phyloP scores from a whole-genome alignment of 2,113 vertebrate species.

The Nymphicus hollandicus region DNA sequence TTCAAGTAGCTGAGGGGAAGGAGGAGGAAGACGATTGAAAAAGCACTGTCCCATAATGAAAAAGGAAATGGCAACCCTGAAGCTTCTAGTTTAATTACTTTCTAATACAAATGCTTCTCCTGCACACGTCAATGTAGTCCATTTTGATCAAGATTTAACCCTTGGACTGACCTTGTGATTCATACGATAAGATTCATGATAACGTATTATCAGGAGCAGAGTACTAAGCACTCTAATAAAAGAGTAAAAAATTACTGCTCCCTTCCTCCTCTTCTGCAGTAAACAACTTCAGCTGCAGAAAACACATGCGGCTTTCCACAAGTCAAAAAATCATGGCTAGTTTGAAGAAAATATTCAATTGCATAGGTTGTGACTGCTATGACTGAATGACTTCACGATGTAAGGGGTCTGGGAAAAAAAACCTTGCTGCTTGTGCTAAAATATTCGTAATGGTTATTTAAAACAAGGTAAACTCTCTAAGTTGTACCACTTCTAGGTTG shows the following conservation, averaged over 20 bases:
- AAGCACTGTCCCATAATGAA: neutral
- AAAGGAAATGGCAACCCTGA: neutral
- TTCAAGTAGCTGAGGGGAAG: neutral
- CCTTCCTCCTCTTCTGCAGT: neutral
- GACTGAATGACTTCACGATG: neutral
- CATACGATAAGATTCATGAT: neutral
- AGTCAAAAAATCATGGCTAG: neutral
- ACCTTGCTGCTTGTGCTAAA: neutral
- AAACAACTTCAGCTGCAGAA: neutral
- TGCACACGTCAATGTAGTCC: no score
- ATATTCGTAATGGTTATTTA: neutral
- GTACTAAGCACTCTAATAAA: neutral
- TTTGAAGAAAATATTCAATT: neutral
- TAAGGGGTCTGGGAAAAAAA: neutral
- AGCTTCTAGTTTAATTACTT: neutral
- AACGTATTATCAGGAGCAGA: neutral
- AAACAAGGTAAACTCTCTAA: neutral
- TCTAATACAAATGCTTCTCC: neutral
- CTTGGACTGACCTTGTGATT: neutral
- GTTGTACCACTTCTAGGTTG: neutral
- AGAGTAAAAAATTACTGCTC: neutral
- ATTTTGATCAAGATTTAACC: neutral
- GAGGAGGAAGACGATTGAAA: neutral
- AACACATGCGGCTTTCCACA: neutral
- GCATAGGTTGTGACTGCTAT: neutral